Evolutionary conservation across 2,797 vertebrate species (phyloP).

Genomic region (Manis pentadactyla): DNA sequence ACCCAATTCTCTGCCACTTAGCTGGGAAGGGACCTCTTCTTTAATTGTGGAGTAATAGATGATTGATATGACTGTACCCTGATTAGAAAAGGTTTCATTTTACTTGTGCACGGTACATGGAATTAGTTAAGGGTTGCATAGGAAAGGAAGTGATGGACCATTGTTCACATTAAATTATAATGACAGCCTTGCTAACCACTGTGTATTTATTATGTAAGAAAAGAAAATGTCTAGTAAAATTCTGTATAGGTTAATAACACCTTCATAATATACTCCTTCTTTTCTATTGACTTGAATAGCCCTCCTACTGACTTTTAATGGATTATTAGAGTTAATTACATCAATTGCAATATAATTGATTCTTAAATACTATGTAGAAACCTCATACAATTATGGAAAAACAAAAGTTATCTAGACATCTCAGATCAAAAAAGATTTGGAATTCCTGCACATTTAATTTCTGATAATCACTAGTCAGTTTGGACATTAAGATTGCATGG

Average conservation of each 20-base stretch:
- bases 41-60: conserved; percentile 85
- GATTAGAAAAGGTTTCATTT: conserved; percentile 88
- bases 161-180: conserved; percentile 91
- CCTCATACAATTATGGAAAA: conserved; percentile 92
- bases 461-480: conserved; percentile 91
- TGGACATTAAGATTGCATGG: conserved; percentile 91
- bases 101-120: conserved; percentile 86
- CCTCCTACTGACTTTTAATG: conserved; percentile 93
- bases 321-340: conserved; percentile 94
- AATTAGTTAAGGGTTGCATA: conserved; percentile 89
- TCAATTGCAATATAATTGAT: conserved; percentile 95
- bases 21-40: conserved; percentile 81
- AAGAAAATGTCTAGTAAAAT: conserved; percentile 92
- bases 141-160: conserved; percentile 88
- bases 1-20: conserved; percentile 79
- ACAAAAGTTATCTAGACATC: conserved; percentile 92
- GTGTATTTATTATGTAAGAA: conserved; percentile 91
- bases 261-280: conserved; percentile 89
- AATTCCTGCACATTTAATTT: conserved; percentile 92
- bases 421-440: conserved; percentile 90
- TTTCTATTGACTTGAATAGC: conserved; percentile 92
- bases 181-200: conserved; percentile 89
- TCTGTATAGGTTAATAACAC: conserved; percentile 93
- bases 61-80: conserved; percentile 87
- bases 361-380: conserved; percentile 93